Evolutionary conservation across 2,888 invertebrate genomes (phyloP), one percentile per base, ranked within the genome.

Genomic region (Nymphalis polychloros): DNA sequence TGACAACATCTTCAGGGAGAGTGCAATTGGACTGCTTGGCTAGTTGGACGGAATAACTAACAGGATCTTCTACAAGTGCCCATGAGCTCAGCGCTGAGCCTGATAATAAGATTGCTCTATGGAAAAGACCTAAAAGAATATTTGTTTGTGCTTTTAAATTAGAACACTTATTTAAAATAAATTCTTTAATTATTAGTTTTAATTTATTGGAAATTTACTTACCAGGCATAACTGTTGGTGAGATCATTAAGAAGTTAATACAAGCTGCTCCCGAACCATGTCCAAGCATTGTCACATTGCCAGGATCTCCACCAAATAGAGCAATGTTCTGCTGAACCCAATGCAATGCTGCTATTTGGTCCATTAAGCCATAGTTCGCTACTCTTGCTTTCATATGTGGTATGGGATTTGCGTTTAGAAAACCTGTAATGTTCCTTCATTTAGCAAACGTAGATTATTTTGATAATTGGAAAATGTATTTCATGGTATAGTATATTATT

Each of bases 201-300:
- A 49, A 64, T 31, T 41, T 27, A 16, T 1, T 7, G 23, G 8
- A 16, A n/a, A 46, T 31, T 19, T 64, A 64, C 83, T 80, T 75
- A 95, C 95, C 95, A 74, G 93, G 94, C 84, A 95, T 94, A 74
- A 98, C 98, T 61, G 98, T 97, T 0, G 99, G 98, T 10, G 99
- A 98, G 71, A 98, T 97, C 96, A 99, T 98, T 57, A 99, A 95
- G 83, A 99, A 97, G 88, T 99, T 98, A 76, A 99, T 98, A 83
- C 98, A 97, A 0, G 99, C 98, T 0, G 99, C 99, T 0, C 99
- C 99, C 1, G 98, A 97, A 0, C 99, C 99, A 82, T 99, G 99
- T 0, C 99, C 99, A 73, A 98, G 95, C 82, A 99, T 94, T 0
- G 99, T 99, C n/a, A 99, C 97, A 78, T 97, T 96, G 64, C 95